These are phyloP conservation scores for Diarsia dahlii DNA, from an alignment of 2,888 invertebrate genomes.

Conservation along the genomic window DNA sequence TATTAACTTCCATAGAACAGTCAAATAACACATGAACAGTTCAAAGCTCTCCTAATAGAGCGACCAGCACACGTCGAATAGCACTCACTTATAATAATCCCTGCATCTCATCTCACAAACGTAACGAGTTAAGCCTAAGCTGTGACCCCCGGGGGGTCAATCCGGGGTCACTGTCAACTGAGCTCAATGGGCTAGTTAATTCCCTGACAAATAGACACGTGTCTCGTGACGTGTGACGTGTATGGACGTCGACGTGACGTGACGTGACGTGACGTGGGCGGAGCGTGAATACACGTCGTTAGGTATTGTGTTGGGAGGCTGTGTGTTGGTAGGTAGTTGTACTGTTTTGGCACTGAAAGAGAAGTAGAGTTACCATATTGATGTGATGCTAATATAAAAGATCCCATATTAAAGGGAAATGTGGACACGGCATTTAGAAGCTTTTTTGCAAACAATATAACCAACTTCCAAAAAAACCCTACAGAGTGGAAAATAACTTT, in stretches of 20 bases:
- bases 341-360: slow-evolving; percentile 19
- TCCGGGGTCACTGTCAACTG: slow-evolving; percentile 53
- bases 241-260: slow-evolving; percentile 8
- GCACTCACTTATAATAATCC: slow-evolving; percentile 43
- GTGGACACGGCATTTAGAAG: too few relatives aligned
- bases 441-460: too few relatives aligned
- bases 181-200: slow-evolving; percentile 60
- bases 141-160: slow-evolving; percentile 48
- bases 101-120: slow-evolving; percentile 28
- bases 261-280: slow-evolving; percentile 11
- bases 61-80: not conserved
- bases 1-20: not conserved
- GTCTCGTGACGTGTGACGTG: slow-evolving; percentile 27
- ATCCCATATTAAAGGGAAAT: not conserved
- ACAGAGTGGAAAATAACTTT: too few relatives aligned
- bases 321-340: not conserved
- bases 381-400: not conserved
- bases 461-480: too few relatives aligned
- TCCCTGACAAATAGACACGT: slow-evolving; percentile 58
- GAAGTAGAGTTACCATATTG: slow-evolving; percentile 24
- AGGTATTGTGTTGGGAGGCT: not conserved
- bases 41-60: slow-evolving; percentile 27
- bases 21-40: not conserved
- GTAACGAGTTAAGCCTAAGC: slow-evolving; percentile 22
- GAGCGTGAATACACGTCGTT: slow-evolving; percentile 2